Evolutionary conservation across 2,797 vertebrate species (phyloP), one percentile per base, ranked within the genome.

Genomic region (Coccyzus lansbergi): DNA sequence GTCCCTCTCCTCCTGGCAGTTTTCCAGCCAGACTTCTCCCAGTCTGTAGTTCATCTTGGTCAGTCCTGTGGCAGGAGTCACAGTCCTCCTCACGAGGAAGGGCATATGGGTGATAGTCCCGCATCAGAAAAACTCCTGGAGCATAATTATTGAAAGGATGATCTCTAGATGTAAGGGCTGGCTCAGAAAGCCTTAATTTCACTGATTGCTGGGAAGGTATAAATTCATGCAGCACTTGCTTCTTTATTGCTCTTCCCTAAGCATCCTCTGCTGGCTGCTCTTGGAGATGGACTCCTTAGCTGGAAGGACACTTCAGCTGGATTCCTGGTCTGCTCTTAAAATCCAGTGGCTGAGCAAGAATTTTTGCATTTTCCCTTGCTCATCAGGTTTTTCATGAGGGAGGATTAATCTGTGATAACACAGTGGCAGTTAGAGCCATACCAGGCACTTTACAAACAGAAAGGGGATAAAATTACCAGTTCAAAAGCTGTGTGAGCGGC

Each of bases 211-310:
- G 64, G 53, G 31, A 64, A 81, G 59, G 38, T 46, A 38, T 20
- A 71, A 95, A 84, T 83, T 69, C n/a, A 4, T 15, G 42, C 69
- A 81, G 48, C 42, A 9, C 69, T 91, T 56, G 28, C 69, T 91
- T 56, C 24, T 77, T 94, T 81, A 82, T 95, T 92, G 28, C 12
- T 96, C 92, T 94, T 94, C 75, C 90, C 88, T 38, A 96, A 94
- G 95, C 94, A 95, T 95, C 95, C 94, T 95, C 94, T 95, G 92
- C 92, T 95, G 94, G 95, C 88, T 88, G 6, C 58, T 92, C 51
- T n/a, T 75, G 90, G 92, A 95, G 92, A 68, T 0, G 38, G 69
- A 90, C 94, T 91, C 85, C 42, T 71, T 31, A 6, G 42, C 60
- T 81, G 60, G 44, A 38, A 48, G 34, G 62, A 70, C 21, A 2